Percentiles rank a stretch among this genome's conserved stretches.
Evolutionary conservation across 2,113 vertebrate genomes (phyloP).

Genomic region (Anoplopoma fimbria): DNA sequence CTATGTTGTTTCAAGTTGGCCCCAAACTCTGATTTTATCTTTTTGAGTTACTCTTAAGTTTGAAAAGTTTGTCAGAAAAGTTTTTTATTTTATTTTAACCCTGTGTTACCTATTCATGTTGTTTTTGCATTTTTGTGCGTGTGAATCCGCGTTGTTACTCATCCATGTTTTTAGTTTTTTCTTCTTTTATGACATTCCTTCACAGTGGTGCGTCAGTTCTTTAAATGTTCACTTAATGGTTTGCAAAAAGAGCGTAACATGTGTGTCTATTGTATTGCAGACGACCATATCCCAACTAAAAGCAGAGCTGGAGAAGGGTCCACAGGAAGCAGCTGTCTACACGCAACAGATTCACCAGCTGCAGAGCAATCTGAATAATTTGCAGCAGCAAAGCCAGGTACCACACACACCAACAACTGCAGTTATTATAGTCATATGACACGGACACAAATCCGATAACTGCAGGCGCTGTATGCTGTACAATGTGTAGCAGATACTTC

Average conservation of each 20-base stretch:
- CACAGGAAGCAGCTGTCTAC: slow-evolving; percentile 94
- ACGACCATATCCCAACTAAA: slow-evolving; percentile 90
- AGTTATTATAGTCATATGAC: background rate
- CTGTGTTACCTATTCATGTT: background rate
- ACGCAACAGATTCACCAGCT: slow-evolving; percentile 93
- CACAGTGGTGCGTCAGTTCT: slow-evolving; percentile 2
- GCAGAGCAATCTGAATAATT: slow-evolving; percentile 87
- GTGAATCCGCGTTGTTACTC: slow-evolving; percentile 2
- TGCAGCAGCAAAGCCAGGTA: slow-evolving; percentile 93
- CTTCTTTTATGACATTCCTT: slow-evolving; percentile 11
- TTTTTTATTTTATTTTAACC: background rate
- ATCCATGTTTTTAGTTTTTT: slow-evolving; percentile 1
- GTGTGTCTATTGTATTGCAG: slow-evolving; percentile 72
- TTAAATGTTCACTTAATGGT: background rate
- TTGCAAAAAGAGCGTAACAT: background rate
- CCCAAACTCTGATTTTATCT: slow-evolving; percentile 21
- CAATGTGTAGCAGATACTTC: no score
- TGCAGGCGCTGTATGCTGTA: no score
- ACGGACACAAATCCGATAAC: background rate
- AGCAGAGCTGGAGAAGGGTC: slow-evolving; percentile 94
- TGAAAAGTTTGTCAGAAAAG: slow-evolving; percentile 2
- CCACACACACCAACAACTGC: slow-evolving; percentile 33
- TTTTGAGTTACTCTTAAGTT: slow-evolving; percentile 11
- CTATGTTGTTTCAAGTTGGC: slow-evolving; percentile 54
- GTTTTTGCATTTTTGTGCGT: slow-evolving; percentile 27